These are phyloP conservation scores for Anguilla japonica DNA, from an alignment of 2,113 vertebrate species.

Conservation along the genomic window DNA sequence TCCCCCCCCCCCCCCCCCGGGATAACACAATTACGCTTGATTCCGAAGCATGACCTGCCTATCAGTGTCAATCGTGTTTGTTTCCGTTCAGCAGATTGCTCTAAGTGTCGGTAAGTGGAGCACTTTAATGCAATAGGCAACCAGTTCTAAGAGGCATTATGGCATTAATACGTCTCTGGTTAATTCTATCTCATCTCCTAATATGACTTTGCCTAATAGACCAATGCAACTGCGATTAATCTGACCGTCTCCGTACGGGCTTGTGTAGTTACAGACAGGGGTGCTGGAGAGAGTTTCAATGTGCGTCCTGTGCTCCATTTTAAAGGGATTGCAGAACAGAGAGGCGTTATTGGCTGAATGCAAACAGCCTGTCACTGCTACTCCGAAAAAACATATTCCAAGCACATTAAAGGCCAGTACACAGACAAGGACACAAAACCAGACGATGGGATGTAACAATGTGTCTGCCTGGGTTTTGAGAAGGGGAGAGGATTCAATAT, in stretches of 20 bases:
- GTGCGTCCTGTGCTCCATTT: slow-evolving; percentile 44
- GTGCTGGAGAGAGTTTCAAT: slow-evolving; percentile 41
- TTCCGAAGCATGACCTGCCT: slow-evolving; percentile 55
- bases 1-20: slow-evolving; percentile 41
- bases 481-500: background rate
- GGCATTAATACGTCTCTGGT: slow-evolving; percentile 69
- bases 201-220: slow-evolving; percentile 75
- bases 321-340: slow-evolving; percentile 27
- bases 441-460: background rate
- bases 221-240: slow-evolving; percentile 82
- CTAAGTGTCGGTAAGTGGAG: slow-evolving; percentile 37
- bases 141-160: slow-evolving; percentile 68
- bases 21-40: slow-evolving; percentile 56
- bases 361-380: background rate
- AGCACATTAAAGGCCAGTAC: background rate
- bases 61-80: slow-evolving; percentile 66
- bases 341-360: background rate
- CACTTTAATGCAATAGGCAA: slow-evolving; percentile 58
- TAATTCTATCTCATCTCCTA: slow-evolving; percentile 77
- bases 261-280: slow-evolving; percentile 41
- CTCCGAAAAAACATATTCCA: background rate
- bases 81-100: slow-evolving; percentile 40
- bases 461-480: background rate
- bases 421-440: background rate
- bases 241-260: slow-evolving; percentile 67